Evolutionary conservation across 2,113 vertebrate genomes (phyloP), one percentile per base, ranked within the genome.

Genomic region (Jaculus jaculus): DNA sequence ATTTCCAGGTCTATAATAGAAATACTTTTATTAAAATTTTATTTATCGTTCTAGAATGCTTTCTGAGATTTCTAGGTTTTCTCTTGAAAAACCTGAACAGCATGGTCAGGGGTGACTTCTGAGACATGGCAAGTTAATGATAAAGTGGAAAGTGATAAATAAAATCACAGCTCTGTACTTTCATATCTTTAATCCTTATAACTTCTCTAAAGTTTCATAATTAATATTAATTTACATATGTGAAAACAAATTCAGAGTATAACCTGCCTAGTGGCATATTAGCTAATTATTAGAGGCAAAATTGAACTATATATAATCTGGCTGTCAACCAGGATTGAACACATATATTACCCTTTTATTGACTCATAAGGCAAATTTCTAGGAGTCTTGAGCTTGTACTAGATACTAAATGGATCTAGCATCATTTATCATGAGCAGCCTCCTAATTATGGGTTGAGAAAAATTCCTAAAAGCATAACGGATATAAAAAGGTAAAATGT

Each of bases 221-320:
- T 85, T n/a, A 84, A 16, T 30, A 60, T 32, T 47, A 63, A 81
- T 92, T 81, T 37, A 84, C 3, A 72, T 18, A 75, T 12, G 28
- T 87, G 32, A 12, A 87, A 93, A 87, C n/a, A 87, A 16, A 78
- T 42, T 84, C 30, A 87, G 87, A 88, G 47, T 79, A 39, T 47
- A 17, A 71, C 28, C 4, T 87, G 34, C 23, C 23, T n/a, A 73
- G 69, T 93, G 32, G 20, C 8, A 51, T 16, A 30, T 47, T 0
- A 73, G 71, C 4, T 87, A 86, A 13, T 54, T 86, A 82, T 28
- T 60, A 60, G 32, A 65, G 23, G 1, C 61, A 74, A 80, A 54
- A 61, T 47, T 74, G 47, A 58, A 79, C 28, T 6, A 9, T 24
- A 26, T 0, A 37, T 1, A 88, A 51, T 69, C 60, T 80, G n/a